Evolutionary conservation across 2,113 vertebrate genomes (phyloP), one percentile per base, ranked within the genome.

Genomic region (Catharus bicknelli): DNA sequence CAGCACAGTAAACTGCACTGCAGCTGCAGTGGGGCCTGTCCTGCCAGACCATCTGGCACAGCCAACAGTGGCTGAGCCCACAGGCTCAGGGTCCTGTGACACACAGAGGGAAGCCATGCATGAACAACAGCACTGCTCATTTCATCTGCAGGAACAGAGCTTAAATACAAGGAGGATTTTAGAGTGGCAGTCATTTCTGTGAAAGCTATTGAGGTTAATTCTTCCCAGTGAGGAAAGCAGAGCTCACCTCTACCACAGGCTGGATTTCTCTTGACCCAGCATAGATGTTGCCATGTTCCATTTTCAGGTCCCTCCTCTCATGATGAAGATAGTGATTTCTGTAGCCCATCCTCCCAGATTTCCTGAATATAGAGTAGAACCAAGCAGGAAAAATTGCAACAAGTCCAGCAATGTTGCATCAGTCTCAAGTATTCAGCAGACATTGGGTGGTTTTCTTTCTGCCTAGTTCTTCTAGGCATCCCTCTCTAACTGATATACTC

Each of bases 241-340:
- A 55, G 38, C 32, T 90, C 0, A 0, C 5, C 22, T 67, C 43
- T 47, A 5, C 27, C 34, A 17, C 2, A 1, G 4, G 9, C 29
- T 63, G 47, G 27, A 5, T 29, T 84, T 73, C 55, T 27, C 51
- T 70, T 53, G 13, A 26, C n/a, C 22, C 22, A 57, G 9, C 12
- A 9, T 0, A 8, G 57, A 9, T 57, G 79, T 13, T 48, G 7
- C 21, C 1, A 1, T 14, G 9, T 25, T 87, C 50, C 42, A 1
- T 42, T 85, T 68, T 66, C 58, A n/a, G 50, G 4, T n/a, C 19
- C 7, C 20, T 6, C 5, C 1, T 36, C 55, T 79, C 9, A 5
- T 34, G 38, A 3, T 34, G 69, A 64, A n/a, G 15, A 23, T 4
- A 23, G 5, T 23, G 25, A 3, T 72, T 92, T 57, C 22, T 66